Evolutionary conservation across 2,113 vertebrate genomes (phyloP).

Genomic region (Chloroceryle aenea): DNA sequence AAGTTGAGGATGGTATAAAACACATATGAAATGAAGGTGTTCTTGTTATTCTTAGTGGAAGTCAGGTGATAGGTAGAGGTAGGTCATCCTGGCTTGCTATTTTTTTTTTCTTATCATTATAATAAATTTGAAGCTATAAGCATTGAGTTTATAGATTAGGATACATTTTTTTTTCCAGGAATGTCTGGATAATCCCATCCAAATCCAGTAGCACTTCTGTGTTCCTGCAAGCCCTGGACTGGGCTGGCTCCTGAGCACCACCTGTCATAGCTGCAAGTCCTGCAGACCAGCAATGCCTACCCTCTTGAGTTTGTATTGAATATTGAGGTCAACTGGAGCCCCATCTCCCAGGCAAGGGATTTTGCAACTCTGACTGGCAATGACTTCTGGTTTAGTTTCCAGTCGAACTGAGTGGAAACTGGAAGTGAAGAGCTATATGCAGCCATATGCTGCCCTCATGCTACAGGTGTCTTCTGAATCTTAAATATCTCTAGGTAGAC

Average conservation of each 20-base stretch:
- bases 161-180: not conserved
- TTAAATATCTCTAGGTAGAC: not conserved
- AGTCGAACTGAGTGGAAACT: not conserved
- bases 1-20: not conserved
- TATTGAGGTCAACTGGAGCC: not conserved
- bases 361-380: not conserved
- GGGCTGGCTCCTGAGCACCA: not conserved
- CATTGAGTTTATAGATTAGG: not conserved
- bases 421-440: not conserved
- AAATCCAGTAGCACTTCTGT: not conserved
- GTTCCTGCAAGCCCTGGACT: not conserved
- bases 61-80: not conserved
- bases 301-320: not conserved
- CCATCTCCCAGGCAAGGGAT: not conserved
- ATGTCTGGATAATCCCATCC: not conserved
- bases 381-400: not conserved
- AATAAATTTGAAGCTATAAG: not conserved
- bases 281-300: not conserved
- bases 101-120: not conserved
- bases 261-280: not conserved
- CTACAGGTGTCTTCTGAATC: not conserved
- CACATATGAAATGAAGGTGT: not conserved
- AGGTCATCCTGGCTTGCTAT: accelerated
- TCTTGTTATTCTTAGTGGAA: not conserved
- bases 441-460: not conserved